Percentiles rank a stretch among this genome's conserved stretches.
These are phyloP conservation scores for Caenorhabditis plicata DNA, from an alignment of 2,888 invertebrate genomes.

Conservation along the genomic window DNA sequence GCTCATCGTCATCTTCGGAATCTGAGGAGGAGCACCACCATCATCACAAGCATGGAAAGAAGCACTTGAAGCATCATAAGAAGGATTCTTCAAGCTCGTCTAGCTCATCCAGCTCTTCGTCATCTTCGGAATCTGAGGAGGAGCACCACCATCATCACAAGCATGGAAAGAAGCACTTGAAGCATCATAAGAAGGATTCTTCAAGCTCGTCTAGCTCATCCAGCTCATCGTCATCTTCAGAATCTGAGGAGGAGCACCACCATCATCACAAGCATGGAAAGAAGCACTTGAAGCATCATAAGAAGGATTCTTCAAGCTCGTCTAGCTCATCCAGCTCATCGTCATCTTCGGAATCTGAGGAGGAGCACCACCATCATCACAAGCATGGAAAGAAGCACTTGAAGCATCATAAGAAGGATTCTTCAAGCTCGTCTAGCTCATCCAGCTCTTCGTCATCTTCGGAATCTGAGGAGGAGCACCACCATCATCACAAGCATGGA, in stretches of 20 bases:
- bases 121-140: conserved; percentile 17
- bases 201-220: conserved; percentile 8
- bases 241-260: conserved; percentile 13
- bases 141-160: conserved; percentile 9
- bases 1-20: conserved; percentile 14
- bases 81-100: background rate
- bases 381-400: conserved; percentile 6
- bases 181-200: conserved; percentile 18
- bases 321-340: conserved; percentile 11
- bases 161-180: conserved; percentile 8
- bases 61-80: background rate
- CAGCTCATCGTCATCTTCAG: conserved; percentile 14
- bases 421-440: conserved; percentile 3
- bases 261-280: conserved; percentile 11
- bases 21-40: conserved; percentile 12
- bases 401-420: conserved; percentile 22
- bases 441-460: conserved; percentile 15
- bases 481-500: conserved; percentile 7
- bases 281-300: conserved; percentile 12
- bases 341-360: conserved; percentile 14
- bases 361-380: conserved; percentile 10
- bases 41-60: conserved; percentile 5
- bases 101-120: conserved; percentile 9
- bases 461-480: conserved; percentile 14
- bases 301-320: conserved; percentile 10